A percentile compares a stretch with the other conserved stretches of the same genome.
phyloP scores from a whole-genome alignment of 2,797 vertebrate species.

The Sebastes hopkinsi region DNA sequence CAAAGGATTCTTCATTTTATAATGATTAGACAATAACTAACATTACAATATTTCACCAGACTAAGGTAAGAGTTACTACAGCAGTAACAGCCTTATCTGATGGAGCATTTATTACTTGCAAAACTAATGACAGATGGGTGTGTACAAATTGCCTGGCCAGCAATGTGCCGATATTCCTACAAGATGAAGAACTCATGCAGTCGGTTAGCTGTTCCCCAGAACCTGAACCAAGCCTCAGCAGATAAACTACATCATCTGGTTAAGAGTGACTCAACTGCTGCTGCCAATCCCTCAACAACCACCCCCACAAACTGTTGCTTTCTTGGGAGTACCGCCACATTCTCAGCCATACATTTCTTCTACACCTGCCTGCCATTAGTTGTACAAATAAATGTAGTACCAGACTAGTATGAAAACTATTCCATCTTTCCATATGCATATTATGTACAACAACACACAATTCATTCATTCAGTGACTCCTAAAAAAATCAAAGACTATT shows the following conservation, averaged over 20 bases:
- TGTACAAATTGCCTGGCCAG: background rate
- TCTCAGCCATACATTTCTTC: constrained; percentile 1
- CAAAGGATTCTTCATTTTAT: background rate
- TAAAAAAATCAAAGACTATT: constrained; percentile 4
- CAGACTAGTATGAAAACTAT: background rate
- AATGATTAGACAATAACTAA: background rate
- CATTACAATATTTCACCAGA: background rate
- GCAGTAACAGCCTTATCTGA: background rate
- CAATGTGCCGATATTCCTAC: constrained; percentile 2
- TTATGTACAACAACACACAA: constrained; percentile 24
- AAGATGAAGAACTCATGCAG: background rate
- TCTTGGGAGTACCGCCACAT: background rate
- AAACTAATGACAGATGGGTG: background rate
- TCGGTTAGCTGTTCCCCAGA: background rate
- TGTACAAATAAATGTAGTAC: background rate
- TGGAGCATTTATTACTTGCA: background rate
- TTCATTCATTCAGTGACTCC: constrained; percentile 28
- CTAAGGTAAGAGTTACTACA: background rate
- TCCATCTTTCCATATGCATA: background rate
- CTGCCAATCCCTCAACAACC: background rate
- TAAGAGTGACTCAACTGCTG: background rate
- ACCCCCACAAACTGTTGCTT: background rate
- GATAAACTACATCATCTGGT: constrained; percentile 7
- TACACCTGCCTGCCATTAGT: background rate
- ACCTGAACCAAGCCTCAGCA: background rate